Evolutionary conservation across 2,888 invertebrate genomes (phyloP).

Genomic region (Phengaris alcon): DNA sequence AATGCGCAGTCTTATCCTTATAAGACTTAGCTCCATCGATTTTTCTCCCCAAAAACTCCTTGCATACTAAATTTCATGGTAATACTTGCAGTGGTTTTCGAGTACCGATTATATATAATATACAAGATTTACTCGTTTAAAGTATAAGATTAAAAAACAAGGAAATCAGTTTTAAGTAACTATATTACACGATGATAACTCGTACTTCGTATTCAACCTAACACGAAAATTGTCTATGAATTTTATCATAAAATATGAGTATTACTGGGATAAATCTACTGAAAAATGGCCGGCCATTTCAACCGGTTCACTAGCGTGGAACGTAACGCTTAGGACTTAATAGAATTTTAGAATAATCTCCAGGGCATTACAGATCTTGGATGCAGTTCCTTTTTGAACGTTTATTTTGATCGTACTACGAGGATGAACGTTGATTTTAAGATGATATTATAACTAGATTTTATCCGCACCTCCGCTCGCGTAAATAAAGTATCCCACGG

Average conservation of each 20-base stretch:
- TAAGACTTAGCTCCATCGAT: too few relatives aligned
- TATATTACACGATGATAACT: not conserved
- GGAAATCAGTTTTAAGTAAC: not conserved
- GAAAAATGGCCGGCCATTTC: conserved; percentile 25
- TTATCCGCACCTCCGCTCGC: too few relatives aligned
- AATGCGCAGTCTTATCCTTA: too few relatives aligned
- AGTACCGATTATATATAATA: too few relatives aligned
- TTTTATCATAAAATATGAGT: not conserved
- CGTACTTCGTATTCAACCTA: not conserved
- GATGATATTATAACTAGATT: too few relatives aligned
- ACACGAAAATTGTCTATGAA: not conserved
- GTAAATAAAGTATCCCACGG: too few relatives aligned
- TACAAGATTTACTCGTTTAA: too few relatives aligned
- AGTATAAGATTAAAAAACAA: too few relatives aligned
- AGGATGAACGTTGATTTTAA: too few relatives aligned
- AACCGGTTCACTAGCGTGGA: conserved; percentile 27
- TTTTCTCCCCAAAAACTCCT: too few relatives aligned
- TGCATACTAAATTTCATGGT: too few relatives aligned
- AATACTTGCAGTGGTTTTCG: too few relatives aligned
- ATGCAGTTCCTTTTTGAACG: not conserved
- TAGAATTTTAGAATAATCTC: conserved; percentile 30
- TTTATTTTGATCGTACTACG: not conserved
- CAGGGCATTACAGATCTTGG: conserved; percentile 6
- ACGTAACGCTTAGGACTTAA: conserved; percentile 26
- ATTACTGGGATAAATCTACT: conserved; percentile 3